Evolutionary conservation across 2,888 invertebrate genomes (phyloP).

Genomic region (Onchidella celtica): DNA sequence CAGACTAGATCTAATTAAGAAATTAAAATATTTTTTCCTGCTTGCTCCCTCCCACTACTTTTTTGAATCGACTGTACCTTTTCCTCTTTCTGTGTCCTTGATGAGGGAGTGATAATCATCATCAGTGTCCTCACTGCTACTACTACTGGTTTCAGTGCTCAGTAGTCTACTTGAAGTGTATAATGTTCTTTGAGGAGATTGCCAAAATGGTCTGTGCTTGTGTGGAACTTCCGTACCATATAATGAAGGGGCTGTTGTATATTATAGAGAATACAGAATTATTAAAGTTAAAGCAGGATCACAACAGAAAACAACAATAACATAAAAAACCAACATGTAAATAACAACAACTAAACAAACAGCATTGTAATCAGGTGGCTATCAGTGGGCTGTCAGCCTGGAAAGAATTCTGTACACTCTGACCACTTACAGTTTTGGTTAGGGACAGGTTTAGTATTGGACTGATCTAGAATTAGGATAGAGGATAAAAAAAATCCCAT

Average conservation of each 20-base stretch:
- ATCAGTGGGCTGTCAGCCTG: too few relatives aligned
- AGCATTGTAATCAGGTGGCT: too few relatives aligned
- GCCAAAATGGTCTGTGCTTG: neutral
- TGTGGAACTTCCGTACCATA: neutral
- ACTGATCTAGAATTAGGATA: too few relatives aligned
- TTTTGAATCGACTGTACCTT: conserved; percentile 81
- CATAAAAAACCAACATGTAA: too few relatives aligned
- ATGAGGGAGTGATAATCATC: conserved; percentile 84
- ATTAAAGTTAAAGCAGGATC: neutral
- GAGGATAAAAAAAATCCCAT: too few relatives aligned
- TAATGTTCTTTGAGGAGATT: conserved; percentile 1
- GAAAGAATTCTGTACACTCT: neutral
- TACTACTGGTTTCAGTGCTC: conserved; percentile 41
- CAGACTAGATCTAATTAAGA: too few relatives aligned
- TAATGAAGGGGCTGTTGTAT: neutral
- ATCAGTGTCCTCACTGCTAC: conserved; percentile 61
- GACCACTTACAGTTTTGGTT: neutral
- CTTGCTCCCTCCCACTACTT: too few relatives aligned
- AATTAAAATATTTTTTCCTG: too few relatives aligned
- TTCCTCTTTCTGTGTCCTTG: conserved; percentile 84
- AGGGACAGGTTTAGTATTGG: too few relatives aligned
- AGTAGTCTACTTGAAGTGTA: neutral
- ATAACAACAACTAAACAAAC: too few relatives aligned
- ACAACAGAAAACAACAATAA: neutral
- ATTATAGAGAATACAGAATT: neutral